phyloP scores from a whole-genome alignment of 2,797 vertebrate species.

The Sphenopsis melanotis region DNA sequence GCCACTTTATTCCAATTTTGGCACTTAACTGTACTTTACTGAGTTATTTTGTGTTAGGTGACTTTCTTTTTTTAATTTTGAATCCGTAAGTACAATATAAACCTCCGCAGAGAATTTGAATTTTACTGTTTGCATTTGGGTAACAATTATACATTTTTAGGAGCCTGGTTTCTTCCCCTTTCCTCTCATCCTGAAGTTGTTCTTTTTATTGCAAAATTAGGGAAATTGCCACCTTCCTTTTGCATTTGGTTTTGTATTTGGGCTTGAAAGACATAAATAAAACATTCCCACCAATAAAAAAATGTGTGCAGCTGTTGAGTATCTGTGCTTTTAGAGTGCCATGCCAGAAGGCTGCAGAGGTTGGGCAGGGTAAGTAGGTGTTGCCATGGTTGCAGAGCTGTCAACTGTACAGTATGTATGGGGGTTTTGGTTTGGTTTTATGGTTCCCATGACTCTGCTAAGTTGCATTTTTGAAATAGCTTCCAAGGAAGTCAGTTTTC shows the following conservation, averaged over 20 bases:
- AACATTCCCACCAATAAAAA: constrained; percentile 62
- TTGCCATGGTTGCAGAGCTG: background rate
- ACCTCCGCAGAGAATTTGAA: constrained; percentile 41
- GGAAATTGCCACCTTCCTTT: constrained; percentile 51
- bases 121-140: constrained; percentile 38
- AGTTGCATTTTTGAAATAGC: constrained; percentile 12
- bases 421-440: background rate
- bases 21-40: constrained; percentile 65
- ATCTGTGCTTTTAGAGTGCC: background rate
- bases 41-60: constrained; percentile 66
- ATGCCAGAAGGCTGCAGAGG: background rate
- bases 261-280: constrained; percentile 66
- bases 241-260: constrained; percentile 70
- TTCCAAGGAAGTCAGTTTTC: constrained; percentile 29
- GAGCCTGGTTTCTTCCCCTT: constrained; percentile 61
- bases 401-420: background rate
- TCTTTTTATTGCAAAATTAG: constrained; percentile 60
- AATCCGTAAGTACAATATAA: constrained; percentile 44
- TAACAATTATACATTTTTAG: constrained; percentile 40
- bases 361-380: background rate
- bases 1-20: constrained; percentile 62
- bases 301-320: background rate
- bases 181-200: constrained; percentile 5
- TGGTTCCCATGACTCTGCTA: background rate
- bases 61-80: constrained; percentile 40